Evolutionary conservation across 2,888 invertebrate species (phyloP), one percentile per base, ranked within the genome.

Genomic region (Scotopteryx bipunctaria): DNA sequence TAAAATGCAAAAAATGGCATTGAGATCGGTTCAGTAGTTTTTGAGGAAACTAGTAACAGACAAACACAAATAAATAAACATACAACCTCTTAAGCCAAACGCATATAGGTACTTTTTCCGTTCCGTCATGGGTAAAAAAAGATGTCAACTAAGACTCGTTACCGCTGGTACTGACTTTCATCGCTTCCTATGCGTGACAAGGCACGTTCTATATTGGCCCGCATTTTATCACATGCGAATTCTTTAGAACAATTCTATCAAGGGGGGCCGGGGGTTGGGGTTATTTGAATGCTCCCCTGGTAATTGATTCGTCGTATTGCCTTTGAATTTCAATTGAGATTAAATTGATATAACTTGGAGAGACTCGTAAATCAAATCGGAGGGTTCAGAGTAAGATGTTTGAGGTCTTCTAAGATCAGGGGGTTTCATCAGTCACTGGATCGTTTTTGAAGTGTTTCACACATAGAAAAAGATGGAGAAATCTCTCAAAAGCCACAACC

Each of bases 151-250:
- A n/a, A n/a, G n/a, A n/a, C n/a, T n/a, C n/a, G n/a, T n/a, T n/a
- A 23, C 21, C 13, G 14, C 15, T 35, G 13, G 29, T 44, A 35
- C 35, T 35, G n/a, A n/a, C n/a, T 23, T 32, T 32, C 41, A 42
- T 41, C 19, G 32, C 48, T 59, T 57, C 57, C 59, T 43, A 13
- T 32, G 36, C 45, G 55, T 55, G 58, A 56, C 51, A 51, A 52
- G 51, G 51, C 61, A 63, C 63, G 63, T 63, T 64, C 58, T 64
- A 79, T 87, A 88, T 87, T 81, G 83, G 76, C 72, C 73, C 76
- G 75, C 86, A 89, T 88, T 86, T 76, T 81, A 80, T 83, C 87
- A 86, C 89, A 89, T 79, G 83, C 88, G 84, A 82, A 88, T 88
- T 88, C 86, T 84, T 81, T 78, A 79, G 78, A 83, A 88, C 87